Evolutionary conservation across 2,113 vertebrate species (phyloP), one percentile per base, ranked within the genome.

Genomic region (Verasper variegatus): DNA sequence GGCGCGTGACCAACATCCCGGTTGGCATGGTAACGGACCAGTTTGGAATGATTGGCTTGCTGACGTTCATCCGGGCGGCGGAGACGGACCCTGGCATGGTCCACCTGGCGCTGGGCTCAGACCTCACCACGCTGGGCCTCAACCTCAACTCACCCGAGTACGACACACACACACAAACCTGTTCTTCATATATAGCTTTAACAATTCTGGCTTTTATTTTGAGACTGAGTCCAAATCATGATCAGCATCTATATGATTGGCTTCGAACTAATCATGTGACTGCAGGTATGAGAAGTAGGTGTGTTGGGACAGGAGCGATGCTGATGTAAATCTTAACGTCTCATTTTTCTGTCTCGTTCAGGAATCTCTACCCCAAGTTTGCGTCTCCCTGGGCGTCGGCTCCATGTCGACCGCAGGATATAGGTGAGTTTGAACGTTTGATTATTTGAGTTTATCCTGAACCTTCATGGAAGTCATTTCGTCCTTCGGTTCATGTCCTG

Each of bases 141-240:
- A 99, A 99, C 95, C 96, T 99, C 90, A 99, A 99, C 93, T 99
- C 98, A 81, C 98, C 98, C 40, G 98, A 99, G 98, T 99, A 96
- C 88, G 97, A 95, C 74, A 0, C 74, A 0, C 2, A 5, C 45
- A 21, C 20, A 54, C 40, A 26, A 58, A 64, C 56, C 35, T 37
- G 35, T 37, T 37, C 35, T 37, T 37, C 35, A 9, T 8, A 37
- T 37, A 10, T 9, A 37, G 31, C 31, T 35, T 35, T 0, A 35
- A 35, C 1, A 27, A 27, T 27, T 31, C 31, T 31, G 31, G 31
- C 31, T 31, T 31, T 1, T 7, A 31, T 31, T 31, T 31, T 31
- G 31, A 31, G 31, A 31, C 31, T 7, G 31, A 31, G 6, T 8
- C 1, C 6, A 10, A 37, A 37, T 37, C 35, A 37, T 37, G 31